Evolutionary conservation across 2,888 invertebrate species (phyloP).

Genomic region (Nephrocerus scutellatus): DNA sequence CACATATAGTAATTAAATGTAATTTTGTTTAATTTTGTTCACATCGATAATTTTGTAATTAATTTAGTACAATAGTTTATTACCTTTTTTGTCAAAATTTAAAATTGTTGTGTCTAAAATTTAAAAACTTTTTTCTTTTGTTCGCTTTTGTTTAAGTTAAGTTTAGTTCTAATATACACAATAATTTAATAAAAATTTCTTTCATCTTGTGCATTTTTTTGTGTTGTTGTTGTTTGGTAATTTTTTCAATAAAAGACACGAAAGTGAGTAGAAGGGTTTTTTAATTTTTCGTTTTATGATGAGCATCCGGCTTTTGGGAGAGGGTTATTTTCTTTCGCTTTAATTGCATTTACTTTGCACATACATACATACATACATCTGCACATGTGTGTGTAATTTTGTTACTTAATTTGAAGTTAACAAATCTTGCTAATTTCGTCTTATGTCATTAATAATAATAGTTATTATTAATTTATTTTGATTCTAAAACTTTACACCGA

Average conservation of each 20-base stretch:
- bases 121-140: slow-evolving; percentile 18
- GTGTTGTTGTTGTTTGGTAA: slow-evolving; percentile 25
- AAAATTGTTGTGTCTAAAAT: slow-evolving; percentile 9
- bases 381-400: slow-evolving; percentile 22
- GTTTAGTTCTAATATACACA: slow-evolving; percentile 31
- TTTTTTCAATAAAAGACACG: slow-evolving; percentile 46
- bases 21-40: slow-evolving; percentile 25
- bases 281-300: slow-evolving; percentile 19
- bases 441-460: no score
- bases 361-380: slow-evolving; percentile 25
- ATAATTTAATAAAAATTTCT: slow-evolving; percentile 35
- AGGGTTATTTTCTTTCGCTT: slow-evolving; percentile 24
- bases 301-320: no score
- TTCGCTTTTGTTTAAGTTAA: slow-evolving; percentile 19
- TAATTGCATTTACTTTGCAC: slow-evolving; percentile 14
- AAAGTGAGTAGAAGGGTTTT: slow-evolving; percentile 47
- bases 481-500: neutral
- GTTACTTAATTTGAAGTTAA: slow-evolving; percentile 39
- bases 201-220: slow-evolving; percentile 23
- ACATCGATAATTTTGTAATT: slow-evolving; percentile 31
- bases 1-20: no score
- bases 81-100: slow-evolving; percentile 29
- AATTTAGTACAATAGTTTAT: neutral
- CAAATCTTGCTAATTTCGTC: slow-evolving; percentile 37
- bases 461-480: neutral